A percentile compares a stretch with the other conserved stretches of the same genome.
These are phyloP conservation scores for Lordiphosa collinella DNA, from an alignment of 1,140 invertebrate species.

Conservation along the genomic window DNA sequence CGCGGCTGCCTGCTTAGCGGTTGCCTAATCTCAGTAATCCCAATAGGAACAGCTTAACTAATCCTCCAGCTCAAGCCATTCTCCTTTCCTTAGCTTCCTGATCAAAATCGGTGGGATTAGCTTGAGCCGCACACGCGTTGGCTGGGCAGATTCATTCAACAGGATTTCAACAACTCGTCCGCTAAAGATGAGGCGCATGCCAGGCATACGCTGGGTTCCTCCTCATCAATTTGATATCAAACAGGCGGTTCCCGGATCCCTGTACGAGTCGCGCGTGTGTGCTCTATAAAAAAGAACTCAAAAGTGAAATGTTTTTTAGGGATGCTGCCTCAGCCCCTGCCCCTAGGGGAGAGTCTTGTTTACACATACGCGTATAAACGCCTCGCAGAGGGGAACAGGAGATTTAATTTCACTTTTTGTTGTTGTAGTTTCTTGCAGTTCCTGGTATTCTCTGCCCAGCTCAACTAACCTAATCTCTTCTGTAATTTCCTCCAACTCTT, in stretches of 20 bases:
- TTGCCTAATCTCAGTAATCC: conserved; percentile 53
- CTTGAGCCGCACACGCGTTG: neutral
- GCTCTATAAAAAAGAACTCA: conserved; percentile 27
- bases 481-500: conserved; percentile 38
- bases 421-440: conserved; percentile 1
- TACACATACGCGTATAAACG: conserved; percentile 20
- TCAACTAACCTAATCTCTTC: conserved; percentile 23
- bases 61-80: conserved; percentile 21
- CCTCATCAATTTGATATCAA: conserved; percentile 65
- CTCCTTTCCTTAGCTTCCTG: conserved; percentile 8
- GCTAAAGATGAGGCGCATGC: conserved; percentile 17
- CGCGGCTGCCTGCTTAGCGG: conserved; percentile 28
- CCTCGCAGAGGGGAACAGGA: conserved; percentile 8
- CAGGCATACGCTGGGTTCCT: conserved; percentile 25
- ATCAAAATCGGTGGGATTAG: conserved; percentile 47
- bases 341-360: conserved; percentile 17
- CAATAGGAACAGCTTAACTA: conserved; percentile 46
- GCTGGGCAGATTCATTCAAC: conserved; percentile 32
- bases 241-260: conserved; percentile 11
- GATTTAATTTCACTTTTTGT: conserved; percentile 17
- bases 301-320: conserved; percentile 29
- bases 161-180: neutral
- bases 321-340: conserved; percentile 35
- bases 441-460: conserved; percentile 1
- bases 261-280: conserved; percentile 10